Base-by-base conservation (phyloP, 2,113 vertebrate species). In the Cathartes aura region DNA sequence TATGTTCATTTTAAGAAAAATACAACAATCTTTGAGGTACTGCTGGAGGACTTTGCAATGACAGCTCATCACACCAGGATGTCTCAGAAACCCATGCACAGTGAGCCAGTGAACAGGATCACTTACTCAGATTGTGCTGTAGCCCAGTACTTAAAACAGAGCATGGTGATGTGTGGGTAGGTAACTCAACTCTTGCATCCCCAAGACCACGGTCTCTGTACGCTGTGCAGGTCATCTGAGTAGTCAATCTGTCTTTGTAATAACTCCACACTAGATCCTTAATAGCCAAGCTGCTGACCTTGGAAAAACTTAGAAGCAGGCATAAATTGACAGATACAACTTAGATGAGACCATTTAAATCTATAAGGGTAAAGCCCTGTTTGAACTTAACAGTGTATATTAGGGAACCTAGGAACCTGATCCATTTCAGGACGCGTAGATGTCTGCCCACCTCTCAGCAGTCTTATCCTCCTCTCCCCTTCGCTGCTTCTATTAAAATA, bases 91-190 rank as follows among this genome's bases (percentile, higher is more conserved):
- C 8, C 18, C 27, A 8, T n/a, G 38, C 18, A 20, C 4, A 84
- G 12, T 19, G 18, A 63, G 19, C 6, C 34, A 55, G 19, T 17
- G 48, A 56, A 64, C 12, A 42, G 45, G 22, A 40, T 26, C 11
- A 9, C 20, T 59, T 29, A 24, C 6, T 66, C 11, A 32, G 17
- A 4, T 12, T 23, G 26, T 59, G 12, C 43, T 56, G 38, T 30
- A 40, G 42, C 15, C 34, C 45, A 38, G 10, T 18, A 18, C 5
- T 32, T 73, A 17, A 45, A 70, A 17, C 36, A 74, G n/a, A 68
- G 19, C 40, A 15, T 1, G 1, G 18, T 45, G 8, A 30, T 45
- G 10, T 26, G 34, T 38, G 32, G 4, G 13, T 43, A 30, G 1
- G 5, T 40, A 15, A 86, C 27, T 75, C 63, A 64, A 32, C 8